Base-by-base conservation (phyloP, 2,888 invertebrate genomes). In the Trissolcus japonicus region DNA sequence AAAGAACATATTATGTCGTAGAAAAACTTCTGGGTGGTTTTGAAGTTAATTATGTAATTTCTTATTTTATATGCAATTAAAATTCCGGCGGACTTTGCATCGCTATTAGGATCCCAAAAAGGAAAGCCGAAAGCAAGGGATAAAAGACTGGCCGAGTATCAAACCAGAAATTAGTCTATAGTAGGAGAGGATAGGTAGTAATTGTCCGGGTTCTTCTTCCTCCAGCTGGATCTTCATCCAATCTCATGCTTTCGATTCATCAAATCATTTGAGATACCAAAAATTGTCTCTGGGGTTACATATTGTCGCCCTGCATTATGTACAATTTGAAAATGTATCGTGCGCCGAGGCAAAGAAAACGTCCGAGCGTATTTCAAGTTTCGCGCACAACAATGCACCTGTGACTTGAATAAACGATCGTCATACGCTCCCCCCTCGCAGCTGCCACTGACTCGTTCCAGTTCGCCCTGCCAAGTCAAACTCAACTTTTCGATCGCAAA, bases 331-430 rank as follows among this genome's bases (percentile, higher is more conserved):
- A 67, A 69, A 61, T 17, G 19, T 65, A 74, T 66, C n/a, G n/a
- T 56, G 50, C 59, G 29, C 66, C 53, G 60, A 43, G 72, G 25
- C 60, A 71, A 77, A 69, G 71, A 57, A 73, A 76, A 21, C 65
- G 74, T 71, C 72, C 76, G 19, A 71, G 65, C 72, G 79, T 55
- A 51, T 80, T 75, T 75, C 80, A 78, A 80, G 71, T 72, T 78
- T 71, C 71, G 79, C 78, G 80, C 74, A 75, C 81, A 72, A 72
- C 76, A 67, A 76, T 66, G 69, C 74, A 74, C 72, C 72, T 79
- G 77, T 78, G 80, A 78, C 73, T 74, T 69, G 79, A 80, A 81
- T 80, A 66, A 65, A 66, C 59, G 68, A 77, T 66, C 75, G 65
- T 72, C 74, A 66, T 76, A 63, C 62, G 40, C 67, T 25, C 43